These are phyloP conservation scores for Masnerella sp. DNA, from an alignment of 2,888 invertebrate genomes.

Conservation along the genomic window DNA sequence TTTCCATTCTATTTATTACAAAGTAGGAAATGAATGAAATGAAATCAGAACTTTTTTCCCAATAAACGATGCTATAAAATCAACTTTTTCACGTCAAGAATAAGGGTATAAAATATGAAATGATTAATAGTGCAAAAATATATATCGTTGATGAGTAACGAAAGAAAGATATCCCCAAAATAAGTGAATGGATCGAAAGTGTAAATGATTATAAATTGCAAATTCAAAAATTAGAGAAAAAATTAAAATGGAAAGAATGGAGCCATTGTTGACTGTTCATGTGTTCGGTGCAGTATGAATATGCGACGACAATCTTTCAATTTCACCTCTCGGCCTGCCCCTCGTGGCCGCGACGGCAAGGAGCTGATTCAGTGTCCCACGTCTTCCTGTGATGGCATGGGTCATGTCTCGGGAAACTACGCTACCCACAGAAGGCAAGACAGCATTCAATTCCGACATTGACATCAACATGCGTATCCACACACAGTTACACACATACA, in stretches of 20 bases:
- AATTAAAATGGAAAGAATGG: conserved; percentile 35
- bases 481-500: conserved; percentile 63
- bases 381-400: conserved; percentile 89
- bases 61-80: too few species aligned
- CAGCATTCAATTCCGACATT: conserved; percentile 74
- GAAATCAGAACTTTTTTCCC: too few species aligned
- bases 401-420: conserved; percentile 93
- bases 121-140: neutral
- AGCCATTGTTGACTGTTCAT: conserved; percentile 62
- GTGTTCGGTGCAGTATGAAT: conserved; percentile 74
- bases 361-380: conserved; percentile 90
- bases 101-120: too few species aligned
- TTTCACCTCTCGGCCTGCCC: conserved; percentile 74
- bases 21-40: too few species aligned
- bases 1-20: too few species aligned
- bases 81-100: too few species aligned
- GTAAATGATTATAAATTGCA: conserved; percentile 1
- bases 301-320: conserved; percentile 75
- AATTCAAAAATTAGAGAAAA: neutral
- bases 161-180: conserved; percentile 17
- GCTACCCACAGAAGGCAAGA: conserved; percentile 92
- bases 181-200: conserved; percentile 23
- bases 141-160: conserved; percentile 45
- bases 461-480: conserved; percentile 62
- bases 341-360: conserved; percentile 84